phyloP scores from a whole-genome alignment of 2,797 vertebrate species.

The Cossypha caffra region DNA sequence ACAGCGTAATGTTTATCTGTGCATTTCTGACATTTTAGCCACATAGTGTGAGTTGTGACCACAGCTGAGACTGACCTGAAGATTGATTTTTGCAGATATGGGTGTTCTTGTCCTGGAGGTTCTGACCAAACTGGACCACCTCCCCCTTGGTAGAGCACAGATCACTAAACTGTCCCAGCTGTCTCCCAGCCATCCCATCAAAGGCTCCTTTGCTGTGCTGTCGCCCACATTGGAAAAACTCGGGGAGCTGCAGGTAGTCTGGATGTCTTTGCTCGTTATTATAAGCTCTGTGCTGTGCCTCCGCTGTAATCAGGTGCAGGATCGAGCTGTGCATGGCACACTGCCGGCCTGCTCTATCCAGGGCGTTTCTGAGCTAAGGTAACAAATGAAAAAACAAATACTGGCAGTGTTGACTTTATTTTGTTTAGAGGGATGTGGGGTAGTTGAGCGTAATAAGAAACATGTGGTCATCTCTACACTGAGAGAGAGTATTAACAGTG shows the following conservation, averaged over 20 bases:
- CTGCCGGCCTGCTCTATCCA: background rate
- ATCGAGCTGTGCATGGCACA: background rate
- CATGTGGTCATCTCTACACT: fast-evolving
- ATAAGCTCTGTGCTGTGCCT: background rate
- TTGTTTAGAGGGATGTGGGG: background rate
- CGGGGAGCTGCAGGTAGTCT: conserved; percentile 90
- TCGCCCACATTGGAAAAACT: conserved; percentile 91
- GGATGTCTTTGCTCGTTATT: background rate
- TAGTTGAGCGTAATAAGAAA: background rate
- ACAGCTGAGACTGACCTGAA: background rate
- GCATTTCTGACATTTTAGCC: background rate
- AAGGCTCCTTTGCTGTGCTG: conserved; percentile 86
- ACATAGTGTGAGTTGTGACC: too few species aligned
- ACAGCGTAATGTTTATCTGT: fast-evolving
- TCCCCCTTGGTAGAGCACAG: conserved; percentile 86
- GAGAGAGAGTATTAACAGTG: background rate
- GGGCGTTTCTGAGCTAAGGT: background rate
- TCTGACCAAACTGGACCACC: conserved; percentile 85
- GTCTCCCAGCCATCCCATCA: conserved; percentile 85
- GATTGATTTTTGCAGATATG: conserved; percentile 85
- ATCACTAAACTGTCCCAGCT: conserved; percentile 85
- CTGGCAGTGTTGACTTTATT: fast-evolving
- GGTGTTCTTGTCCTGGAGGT: conserved; percentile 89
- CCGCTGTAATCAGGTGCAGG: background rate
- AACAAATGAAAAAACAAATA: background rate